Percentiles rank a stretch among this genome's conserved stretches.
phyloP scores from a whole-genome alignment of 2,797 vertebrate genomes.

The Amniataba percoides region DNA sequence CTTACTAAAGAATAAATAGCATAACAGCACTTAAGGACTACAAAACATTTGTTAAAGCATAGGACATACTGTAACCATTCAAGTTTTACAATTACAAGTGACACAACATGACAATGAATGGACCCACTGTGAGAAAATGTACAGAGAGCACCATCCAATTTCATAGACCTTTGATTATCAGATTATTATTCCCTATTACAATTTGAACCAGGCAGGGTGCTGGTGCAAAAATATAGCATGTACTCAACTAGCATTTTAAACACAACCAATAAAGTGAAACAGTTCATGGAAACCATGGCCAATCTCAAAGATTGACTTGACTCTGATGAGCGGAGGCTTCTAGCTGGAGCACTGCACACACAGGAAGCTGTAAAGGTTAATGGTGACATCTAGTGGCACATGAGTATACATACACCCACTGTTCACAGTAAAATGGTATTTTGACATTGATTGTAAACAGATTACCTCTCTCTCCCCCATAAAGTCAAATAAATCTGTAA shows the following conservation, averaged over 20 bases:
- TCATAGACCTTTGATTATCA: conserved; percentile 1
- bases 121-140: conserved; percentile 2
- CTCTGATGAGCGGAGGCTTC: conserved; percentile 5
- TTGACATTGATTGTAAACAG: conserved; percentile 24
- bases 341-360: background rate
- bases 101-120: conserved; percentile 9
- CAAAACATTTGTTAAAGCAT: conserved; percentile 19
- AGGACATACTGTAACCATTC: background rate
- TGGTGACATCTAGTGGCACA: conserved; percentile 86
- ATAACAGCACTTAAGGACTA: conserved; percentile 11
- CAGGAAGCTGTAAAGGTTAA: conserved; percentile 71
- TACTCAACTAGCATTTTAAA: conserved; percentile 5
- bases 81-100: conserved; percentile 20
- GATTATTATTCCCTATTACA: conserved; percentile 5
- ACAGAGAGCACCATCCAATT: conserved; percentile 9
- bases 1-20: background rate
- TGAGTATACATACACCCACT: conserved; percentile 40
- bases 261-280: conserved; percentile 18
- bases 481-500: background rate
- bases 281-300: conserved; percentile 21
- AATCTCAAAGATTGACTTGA: conserved; percentile 30
- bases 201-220: background rate
- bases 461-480: background rate
- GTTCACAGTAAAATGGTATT: conserved; percentile 10
- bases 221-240: conserved; percentile 4